phyloP scores from a whole-genome alignment of 2,888 invertebrate genomes.

The Erynnis tages region DNA sequence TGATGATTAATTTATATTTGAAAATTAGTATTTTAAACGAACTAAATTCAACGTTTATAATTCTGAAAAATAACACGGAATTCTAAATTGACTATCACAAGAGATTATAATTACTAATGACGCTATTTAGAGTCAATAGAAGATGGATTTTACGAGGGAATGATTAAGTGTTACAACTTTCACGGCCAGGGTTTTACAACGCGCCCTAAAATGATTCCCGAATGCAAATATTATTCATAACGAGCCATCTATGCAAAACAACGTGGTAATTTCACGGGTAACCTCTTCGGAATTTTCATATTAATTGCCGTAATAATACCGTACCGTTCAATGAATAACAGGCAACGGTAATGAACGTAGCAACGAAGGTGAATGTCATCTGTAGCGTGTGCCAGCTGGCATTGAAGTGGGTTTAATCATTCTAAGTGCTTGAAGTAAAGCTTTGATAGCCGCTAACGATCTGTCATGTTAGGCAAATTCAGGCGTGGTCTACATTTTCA shows the following conservation, averaged over 20 bases:
- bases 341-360: background rate
- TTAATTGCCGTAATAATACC: conserved; percentile 32
- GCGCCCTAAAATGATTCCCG: conserved; percentile 38
- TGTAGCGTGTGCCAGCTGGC: conserved; percentile 3
- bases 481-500: background rate
- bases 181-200: conserved; percentile 37
- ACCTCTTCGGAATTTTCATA: conserved; percentile 32
- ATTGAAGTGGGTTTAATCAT: conserved; percentile 17
- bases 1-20: no score
- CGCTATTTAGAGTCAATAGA: background rate
- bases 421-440: conserved; percentile 3
- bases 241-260: conserved; percentile 43
- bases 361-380: conserved; percentile 11
- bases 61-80: no score
- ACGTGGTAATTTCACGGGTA: conserved; percentile 34
- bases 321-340: conserved; percentile 22
- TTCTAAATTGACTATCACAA: background rate
- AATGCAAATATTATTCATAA: conserved; percentile 53
- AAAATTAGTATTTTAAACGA: no score
- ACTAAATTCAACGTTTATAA: no score
- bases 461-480: background rate
- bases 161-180: conserved; percentile 25
- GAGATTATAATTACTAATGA: background rate
- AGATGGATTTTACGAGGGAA: conserved; percentile 4
- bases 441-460: background rate